These are phyloP conservation scores for Bambusicola thoracicus DNA, from an alignment of 2,113 vertebrate species.

Conservation along the genomic window DNA sequence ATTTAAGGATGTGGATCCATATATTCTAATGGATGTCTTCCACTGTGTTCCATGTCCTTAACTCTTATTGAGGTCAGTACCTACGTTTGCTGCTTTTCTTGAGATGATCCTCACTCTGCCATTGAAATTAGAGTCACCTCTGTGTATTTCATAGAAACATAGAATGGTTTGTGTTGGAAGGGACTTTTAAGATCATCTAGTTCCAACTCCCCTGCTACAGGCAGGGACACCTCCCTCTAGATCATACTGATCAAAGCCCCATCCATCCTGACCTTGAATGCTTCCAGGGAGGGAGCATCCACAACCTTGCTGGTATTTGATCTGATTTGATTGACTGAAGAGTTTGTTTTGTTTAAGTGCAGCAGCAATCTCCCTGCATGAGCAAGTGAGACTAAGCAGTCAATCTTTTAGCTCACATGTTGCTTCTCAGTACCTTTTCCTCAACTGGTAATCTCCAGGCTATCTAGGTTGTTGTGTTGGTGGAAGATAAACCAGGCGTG, in stretches of 20 bases:
- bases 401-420: neutral
- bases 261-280: too few relatives aligned
- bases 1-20: neutral
- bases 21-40: neutral
- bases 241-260: too few relatives aligned
- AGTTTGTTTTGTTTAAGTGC: neutral
- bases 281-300: too few relatives aligned
- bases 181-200: too few relatives aligned
- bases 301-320: neutral
- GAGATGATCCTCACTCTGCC: neutral
- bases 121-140: neutral
- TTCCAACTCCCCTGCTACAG: too few relatives aligned
- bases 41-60: neutral
- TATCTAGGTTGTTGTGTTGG: neutral
- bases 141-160: too few relatives aligned
- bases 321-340: neutral
- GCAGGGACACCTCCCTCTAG: too few relatives aligned
- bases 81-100: neutral
- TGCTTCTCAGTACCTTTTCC: neutral
- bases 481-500: neutral
- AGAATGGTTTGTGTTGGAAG: too few relatives aligned
- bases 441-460: neutral
- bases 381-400: rapidly evolving
- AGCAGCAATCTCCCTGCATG: neutral
- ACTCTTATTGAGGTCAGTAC: neutral